A percentile compares a stretch with the other conserved stretches of the same genome.
Evolutionary conservation across 2,113 vertebrate species (phyloP).

Genomic region (Nyctereutes procyonoides): DNA sequence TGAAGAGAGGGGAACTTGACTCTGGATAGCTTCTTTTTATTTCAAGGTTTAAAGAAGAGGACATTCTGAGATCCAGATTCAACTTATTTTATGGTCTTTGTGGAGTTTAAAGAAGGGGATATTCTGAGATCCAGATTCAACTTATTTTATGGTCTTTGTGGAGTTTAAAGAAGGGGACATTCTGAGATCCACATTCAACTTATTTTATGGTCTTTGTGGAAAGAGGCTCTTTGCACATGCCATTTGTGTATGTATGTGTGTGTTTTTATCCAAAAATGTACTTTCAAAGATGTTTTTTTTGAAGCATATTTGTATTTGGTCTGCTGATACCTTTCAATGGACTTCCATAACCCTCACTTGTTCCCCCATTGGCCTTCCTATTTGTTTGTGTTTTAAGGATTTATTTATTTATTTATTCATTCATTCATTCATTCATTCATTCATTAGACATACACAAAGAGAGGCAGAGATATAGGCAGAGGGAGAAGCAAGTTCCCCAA

Average conservation of each 20-base stretch:
- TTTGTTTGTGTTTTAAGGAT: no score
- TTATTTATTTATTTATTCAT: no score
- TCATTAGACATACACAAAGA: no score
- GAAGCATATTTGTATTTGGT: neutral
- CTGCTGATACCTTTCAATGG: neutral
- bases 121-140: neutral
- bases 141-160: neutral
- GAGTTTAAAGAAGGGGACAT: neutral
- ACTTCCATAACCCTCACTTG: neutral
- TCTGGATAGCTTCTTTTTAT: neutral
- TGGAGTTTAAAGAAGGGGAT: neutral
- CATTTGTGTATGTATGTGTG: neutral
- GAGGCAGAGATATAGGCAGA: no score
- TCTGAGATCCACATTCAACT: neutral
- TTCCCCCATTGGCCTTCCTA: neutral
- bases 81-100: neutral
- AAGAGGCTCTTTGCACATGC: neutral
- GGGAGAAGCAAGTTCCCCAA: no score
- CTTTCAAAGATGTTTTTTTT: neutral
- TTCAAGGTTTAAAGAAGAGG: neutral
- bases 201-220: neutral
- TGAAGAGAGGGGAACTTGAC: neutral
- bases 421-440: no score
- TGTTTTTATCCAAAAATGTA: neutral
- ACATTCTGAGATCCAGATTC: neutral